Evolutionary conservation across 2,797 vertebrate species (phyloP).

Genomic region (Threskiornis aethiopicus): DNA sequence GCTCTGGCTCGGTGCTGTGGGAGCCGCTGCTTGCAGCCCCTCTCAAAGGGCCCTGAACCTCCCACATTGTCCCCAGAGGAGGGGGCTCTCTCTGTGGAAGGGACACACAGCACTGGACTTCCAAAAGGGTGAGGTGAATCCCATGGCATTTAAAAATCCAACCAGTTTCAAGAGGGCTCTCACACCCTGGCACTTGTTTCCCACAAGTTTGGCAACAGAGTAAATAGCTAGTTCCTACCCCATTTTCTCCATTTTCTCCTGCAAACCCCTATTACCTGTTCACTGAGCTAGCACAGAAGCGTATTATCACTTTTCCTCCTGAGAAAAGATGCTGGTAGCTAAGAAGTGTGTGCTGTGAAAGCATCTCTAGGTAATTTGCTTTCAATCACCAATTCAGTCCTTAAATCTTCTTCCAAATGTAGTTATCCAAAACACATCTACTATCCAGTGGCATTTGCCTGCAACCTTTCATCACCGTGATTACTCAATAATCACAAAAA

Average conservation of each 20-base stretch:
- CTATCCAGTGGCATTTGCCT: not conserved
- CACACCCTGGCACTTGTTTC: not conserved
- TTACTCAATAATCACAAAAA: not conserved
- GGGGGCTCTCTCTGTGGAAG: accelerated
- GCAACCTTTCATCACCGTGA: not conserved
- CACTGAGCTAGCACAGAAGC: not conserved
- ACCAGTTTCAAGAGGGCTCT: not conserved
- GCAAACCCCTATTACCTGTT: not conserved
- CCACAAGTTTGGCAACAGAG: not conserved
- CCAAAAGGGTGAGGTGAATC: not conserved
- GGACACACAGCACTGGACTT: not conserved
- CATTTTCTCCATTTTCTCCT: not conserved
- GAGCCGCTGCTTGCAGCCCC: accelerated
- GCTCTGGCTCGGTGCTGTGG: not conserved
- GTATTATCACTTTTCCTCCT: not conserved
- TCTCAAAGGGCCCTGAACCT: not conserved
- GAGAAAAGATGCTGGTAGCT: not conserved
- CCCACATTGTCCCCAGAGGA: not conserved
- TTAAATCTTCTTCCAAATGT: not conserved
- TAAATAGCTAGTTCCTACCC: not conserved
- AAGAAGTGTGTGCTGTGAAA: not conserved
- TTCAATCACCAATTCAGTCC: not conserved
- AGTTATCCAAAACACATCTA: not conserved
- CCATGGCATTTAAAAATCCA: not conserved
- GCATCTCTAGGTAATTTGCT: not conserved